Base-by-base conservation (phyloP, 2,888 invertebrate genomes). In the Pachydiplax longipennis region DNA sequence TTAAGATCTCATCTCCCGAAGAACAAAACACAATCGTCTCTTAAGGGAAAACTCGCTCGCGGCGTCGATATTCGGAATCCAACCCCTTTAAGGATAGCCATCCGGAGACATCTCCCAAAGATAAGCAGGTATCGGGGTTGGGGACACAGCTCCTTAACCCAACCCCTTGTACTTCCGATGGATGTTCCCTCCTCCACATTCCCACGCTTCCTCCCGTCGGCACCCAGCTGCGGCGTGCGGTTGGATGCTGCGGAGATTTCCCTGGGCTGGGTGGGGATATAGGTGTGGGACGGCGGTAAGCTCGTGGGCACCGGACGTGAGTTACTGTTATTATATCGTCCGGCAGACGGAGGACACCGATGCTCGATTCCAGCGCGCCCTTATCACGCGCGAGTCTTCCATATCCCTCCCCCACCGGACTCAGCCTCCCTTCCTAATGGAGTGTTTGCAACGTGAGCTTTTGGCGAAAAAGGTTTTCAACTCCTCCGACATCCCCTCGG, bases 281-380 rank as follows among this genome's bases (percentile, higher is more conserved):
- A 15, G 40, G 37, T 22, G 81, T 37, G 81, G 81, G 81, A 73
- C 65, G 65, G 25, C 10, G 53, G 48, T 31, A 53, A 53, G 48
- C n/a, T 25, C 40, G 44, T 44, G 81, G 81, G 44, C 22, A 44
- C n/a, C 8, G 82, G 82, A 82, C 83, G 83, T 83, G 83, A 83
- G 83, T 83, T 83, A 83, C 53, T 83, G 83, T 83, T 83, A 83
- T 83, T 83, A 83, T 83, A 83, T 83, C 35, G 83, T 31, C 83
- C 15, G 15, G 83, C 2, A 31, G 58, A 83, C 58, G 35, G 83
- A 48, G 31, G 58, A 83, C 83, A 58, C 35, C 58, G 83, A 53
- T 83, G 83, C 83, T 83, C 83, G 83, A 53, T 22, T 35, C 15
- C 53, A 53, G 58, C 83, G 25, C 82, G 83, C 53, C 83, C 83